Conservation (phyloP, 2,888 invertebrate genomes). For the Aethes cnicana region DNA sequence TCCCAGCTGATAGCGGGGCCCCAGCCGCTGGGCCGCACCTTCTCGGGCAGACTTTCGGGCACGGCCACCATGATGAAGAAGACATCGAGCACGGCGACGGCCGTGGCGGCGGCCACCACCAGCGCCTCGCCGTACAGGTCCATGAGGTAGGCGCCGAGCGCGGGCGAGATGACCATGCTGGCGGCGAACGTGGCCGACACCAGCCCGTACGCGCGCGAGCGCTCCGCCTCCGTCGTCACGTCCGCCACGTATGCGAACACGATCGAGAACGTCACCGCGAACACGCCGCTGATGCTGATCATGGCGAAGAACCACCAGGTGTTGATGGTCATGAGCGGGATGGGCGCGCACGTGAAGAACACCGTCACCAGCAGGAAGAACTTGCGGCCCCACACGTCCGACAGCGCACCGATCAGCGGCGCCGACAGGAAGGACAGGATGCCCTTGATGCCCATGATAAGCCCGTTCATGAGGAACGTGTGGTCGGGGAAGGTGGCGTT, state of each 20-base stretch:
- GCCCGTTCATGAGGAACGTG: conserved; percentile 99
- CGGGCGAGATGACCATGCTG: conserved; percentile 98
- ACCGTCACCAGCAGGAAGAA: conserved; percentile 98
- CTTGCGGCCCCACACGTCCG: conserved; percentile 99
- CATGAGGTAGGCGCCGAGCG: conserved; percentile 95
- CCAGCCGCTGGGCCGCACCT: conserved; percentile 89
- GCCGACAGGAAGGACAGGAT: conserved; percentile 98
- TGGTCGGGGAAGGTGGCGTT: conserved; percentile 99
- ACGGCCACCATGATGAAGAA: conserved; percentile 99
- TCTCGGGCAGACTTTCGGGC: conserved; percentile 98
- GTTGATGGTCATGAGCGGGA: conserved; percentile 99
- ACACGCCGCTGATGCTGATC: conserved; percentile 99
- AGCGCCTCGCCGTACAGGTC: conserved; percentile 91
- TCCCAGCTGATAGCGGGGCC: conserved; percentile 97
- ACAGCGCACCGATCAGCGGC: conserved; percentile 97
- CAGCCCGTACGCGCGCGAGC: conserved; percentile 96
- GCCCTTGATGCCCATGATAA: conserved; percentile 99
- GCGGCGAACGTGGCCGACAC: conserved; percentile 99
- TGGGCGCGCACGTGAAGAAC: conserved; percentile 99
- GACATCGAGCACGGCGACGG: conserved; percentile 97
- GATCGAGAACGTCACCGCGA: conserved; percentile 99
- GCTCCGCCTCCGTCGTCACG: conserved; percentile 97
- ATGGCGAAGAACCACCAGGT: conserved; percentile 99
- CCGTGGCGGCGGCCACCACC: conserved; percentile 97
- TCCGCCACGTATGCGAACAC: conserved; percentile 99